These are phyloP conservation scores for Phymastichus coffea DNA, from an alignment of 1,140 invertebrate species.

Conservation along the genomic window DNA sequence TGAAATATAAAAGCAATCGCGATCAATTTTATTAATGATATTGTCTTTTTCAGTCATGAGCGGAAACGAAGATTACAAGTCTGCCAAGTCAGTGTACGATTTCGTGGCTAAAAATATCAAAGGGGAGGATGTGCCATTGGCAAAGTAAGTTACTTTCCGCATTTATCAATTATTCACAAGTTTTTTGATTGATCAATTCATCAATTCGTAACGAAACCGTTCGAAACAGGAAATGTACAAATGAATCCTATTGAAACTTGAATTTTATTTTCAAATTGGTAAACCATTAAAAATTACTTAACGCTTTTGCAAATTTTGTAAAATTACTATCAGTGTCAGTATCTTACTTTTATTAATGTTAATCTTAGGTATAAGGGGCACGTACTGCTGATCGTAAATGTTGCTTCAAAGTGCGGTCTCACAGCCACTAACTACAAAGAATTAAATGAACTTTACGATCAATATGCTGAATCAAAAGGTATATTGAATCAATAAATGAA, in stretches of 20 bases:
- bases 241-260: background rate
- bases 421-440: slow-evolving; percentile 80
- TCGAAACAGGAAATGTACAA: background rate
- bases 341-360: no score
- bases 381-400: slow-evolving; percentile 81
- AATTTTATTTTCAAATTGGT: background rate
- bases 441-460: slow-evolving; percentile 74
- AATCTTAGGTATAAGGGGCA: slow-evolving; percentile 64
- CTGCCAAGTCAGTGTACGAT: slow-evolving; percentile 73
- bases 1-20: no score
- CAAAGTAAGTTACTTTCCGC: slow-evolving; percentile 57
- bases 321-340: no score
- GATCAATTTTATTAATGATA: no score
- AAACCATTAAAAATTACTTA: background rate
- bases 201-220: background rate
- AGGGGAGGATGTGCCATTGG: slow-evolving; percentile 71
- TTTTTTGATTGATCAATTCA: no score
- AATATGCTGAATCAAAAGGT: slow-evolving; percentile 67
- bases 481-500: slow-evolving; percentile 13
- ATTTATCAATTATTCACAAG: no score
- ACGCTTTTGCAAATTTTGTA: background rate
- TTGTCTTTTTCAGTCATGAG: slow-evolving; percentile 41
- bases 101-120: slow-evolving; percentile 75
- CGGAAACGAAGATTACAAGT: slow-evolving; percentile 61
- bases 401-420: slow-evolving; percentile 85